phyloP scores from a whole-genome alignment of 2,797 vertebrate species.

The Eurystomus glaucurus region DNA sequence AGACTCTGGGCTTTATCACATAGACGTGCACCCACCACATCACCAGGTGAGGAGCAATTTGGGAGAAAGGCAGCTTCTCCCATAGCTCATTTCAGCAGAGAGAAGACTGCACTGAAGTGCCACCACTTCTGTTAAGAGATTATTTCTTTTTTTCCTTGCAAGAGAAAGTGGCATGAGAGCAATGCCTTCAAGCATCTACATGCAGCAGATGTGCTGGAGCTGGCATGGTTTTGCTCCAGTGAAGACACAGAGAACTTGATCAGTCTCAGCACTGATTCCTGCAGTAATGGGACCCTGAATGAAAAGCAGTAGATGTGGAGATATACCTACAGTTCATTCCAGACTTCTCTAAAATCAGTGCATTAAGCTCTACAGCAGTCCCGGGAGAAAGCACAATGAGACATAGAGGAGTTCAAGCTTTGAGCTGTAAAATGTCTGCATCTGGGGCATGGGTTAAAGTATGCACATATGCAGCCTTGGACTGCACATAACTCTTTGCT shows the following conservation, averaged over 20 bases:
- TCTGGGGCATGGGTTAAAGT: not conserved
- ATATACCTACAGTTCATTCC: not conserved
- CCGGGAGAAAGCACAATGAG: not conserved
- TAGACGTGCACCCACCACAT: fast-evolving
- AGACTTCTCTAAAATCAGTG: not conserved
- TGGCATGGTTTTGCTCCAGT: not conserved
- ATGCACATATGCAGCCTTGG: fast-evolving
- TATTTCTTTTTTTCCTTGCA: not conserved
- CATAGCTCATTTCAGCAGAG: not conserved
- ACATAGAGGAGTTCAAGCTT: not conserved
- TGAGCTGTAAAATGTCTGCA: not conserved
- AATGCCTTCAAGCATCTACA: not conserved
- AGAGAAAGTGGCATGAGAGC: not conserved
- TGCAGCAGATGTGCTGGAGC: not conserved
- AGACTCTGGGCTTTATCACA: not conserved
- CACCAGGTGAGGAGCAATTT: fast-evolving
- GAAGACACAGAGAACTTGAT: not conserved
- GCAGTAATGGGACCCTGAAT: not conserved
- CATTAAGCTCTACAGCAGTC: constrained; percentile 6
- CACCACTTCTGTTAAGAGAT: not conserved
- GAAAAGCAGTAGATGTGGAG: constrained; percentile 3
- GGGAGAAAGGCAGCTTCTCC: not conserved
- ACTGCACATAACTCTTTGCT: not conserved
- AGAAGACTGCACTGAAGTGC: not conserved
- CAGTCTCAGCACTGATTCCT: not conserved